Evolutionary conservation across 2,888 invertebrate genomes (phyloP).

Genomic region (Euproctis similis): DNA sequence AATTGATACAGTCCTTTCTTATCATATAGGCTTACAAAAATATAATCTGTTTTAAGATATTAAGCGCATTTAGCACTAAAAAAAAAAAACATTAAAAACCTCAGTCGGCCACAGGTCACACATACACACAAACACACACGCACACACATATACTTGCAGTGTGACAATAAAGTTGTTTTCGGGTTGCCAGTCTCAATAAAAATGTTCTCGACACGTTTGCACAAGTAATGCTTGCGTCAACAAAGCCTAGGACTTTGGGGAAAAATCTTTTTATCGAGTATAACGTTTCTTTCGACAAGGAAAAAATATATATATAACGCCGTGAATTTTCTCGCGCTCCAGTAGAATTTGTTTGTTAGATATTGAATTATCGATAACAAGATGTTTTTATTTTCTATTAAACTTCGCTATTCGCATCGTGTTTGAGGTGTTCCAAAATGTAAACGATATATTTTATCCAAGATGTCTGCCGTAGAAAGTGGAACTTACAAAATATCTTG

Average conservation of each 20-base stretch:
- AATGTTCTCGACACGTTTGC: constrained; percentile 48
- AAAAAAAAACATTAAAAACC: no score
- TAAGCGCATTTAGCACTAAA: constrained; percentile 7
- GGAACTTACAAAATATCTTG: no score
- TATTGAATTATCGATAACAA: not conserved
- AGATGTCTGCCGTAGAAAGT: no score
- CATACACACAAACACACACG: no score
- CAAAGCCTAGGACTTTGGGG: constrained; percentile 28
- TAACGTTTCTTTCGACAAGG: constrained; percentile 23
- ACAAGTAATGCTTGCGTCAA: constrained; percentile 66
- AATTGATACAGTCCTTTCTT: no score
- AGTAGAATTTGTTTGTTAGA: constrained; percentile 2
- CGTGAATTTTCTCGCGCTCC: constrained; percentile 17
- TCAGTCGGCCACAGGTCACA: constrained; percentile 11
- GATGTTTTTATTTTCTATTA: not conserved
- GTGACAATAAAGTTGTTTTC: constrained; percentile 15
- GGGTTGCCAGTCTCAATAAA: constrained; percentile 32
- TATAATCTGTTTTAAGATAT: no score
- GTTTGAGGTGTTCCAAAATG: no score
- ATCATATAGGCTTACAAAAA: no score
- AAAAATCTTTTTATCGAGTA: constrained; percentile 31
- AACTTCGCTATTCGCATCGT: not conserved
- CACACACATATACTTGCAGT: no score
- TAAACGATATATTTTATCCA: no score
- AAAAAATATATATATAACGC: constrained; percentile 31